Evolutionary conservation across 2,113 vertebrate species (phyloP).

Genomic region (Macaca mulatta): DNA sequence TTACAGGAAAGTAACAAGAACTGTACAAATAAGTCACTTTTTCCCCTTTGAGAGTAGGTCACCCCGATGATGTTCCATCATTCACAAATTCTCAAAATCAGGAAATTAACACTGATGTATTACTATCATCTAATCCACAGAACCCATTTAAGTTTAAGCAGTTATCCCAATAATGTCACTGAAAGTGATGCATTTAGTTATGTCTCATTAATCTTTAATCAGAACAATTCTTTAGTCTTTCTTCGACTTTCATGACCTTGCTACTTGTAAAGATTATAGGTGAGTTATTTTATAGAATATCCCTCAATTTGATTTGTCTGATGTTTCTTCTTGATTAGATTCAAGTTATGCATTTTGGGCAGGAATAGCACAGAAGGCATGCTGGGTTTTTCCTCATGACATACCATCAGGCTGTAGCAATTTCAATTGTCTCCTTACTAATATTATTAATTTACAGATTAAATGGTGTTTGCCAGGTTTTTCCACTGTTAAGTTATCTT

Average conservation of each 20-base stretch:
- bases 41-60: neutral
- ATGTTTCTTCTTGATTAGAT: conserved; percentile 15
- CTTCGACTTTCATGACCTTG: conserved; percentile 36
- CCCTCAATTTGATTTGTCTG: neutral
- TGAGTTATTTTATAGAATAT: conserved; percentile 5
- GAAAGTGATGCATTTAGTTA: neutral
- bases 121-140: neutral
- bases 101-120: neutral
- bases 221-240: neutral
- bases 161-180: conserved; percentile 2
- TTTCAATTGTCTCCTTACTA: neutral
- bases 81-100: conserved; percentile 15
- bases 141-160: neutral
- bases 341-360: neutral
- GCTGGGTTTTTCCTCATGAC: neutral
- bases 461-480: neutral
- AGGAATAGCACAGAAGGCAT: neutral
- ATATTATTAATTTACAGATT: conserved; percentile 25
- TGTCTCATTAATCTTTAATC: neutral
- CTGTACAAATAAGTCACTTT: neutral
- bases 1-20: neutral
- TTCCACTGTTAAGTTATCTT: conserved; percentile 18
- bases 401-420: neutral
- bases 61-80: neutral
- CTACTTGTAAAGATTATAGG: conserved; percentile 2